Evolutionary conservation across 2,113 vertebrate genomes (phyloP).

Genomic region (Ctenodactylus gundi): DNA sequence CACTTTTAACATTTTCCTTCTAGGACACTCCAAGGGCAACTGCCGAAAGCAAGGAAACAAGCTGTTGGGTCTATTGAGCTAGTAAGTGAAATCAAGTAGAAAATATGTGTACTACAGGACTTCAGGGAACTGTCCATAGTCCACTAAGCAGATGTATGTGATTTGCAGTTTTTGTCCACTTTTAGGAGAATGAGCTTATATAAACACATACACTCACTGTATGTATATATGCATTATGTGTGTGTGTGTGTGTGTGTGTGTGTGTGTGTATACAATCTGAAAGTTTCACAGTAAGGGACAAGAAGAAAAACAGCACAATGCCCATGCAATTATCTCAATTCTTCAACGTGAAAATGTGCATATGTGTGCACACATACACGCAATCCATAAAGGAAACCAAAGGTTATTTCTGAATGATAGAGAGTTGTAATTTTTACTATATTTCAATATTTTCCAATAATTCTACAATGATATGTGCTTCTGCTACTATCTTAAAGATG

Average conservation of each 20-base stretch:
- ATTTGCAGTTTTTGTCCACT: background rate
- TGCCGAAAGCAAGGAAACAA: conserved; percentile 31
- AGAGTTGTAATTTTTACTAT: background rate
- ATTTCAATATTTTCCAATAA: background rate
- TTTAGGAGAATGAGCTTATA: background rate
- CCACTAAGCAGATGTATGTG: background rate
- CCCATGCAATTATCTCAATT: background rate
- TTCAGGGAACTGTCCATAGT: background rate
- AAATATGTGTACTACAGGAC: background rate
- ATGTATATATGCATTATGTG: no score
- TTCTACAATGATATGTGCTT: background rate
- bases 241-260: no score
- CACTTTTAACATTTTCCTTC: conserved; percentile 38
- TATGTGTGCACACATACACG: background rate
- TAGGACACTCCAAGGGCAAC: conserved; percentile 46
- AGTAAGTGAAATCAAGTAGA: conserved; percentile 66
- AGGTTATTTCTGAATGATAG: background rate
- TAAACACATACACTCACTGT: no score
- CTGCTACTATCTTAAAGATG: background rate
- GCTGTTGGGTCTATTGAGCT: conserved; percentile 72
- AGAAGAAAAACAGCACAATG: background rate
- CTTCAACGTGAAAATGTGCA: background rate
- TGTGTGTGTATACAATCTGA: no score
- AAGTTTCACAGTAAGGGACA: background rate
- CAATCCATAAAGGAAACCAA: background rate